Conservation (phyloP, 2,113 vertebrate species). For the Mus spicilegus region DNA sequence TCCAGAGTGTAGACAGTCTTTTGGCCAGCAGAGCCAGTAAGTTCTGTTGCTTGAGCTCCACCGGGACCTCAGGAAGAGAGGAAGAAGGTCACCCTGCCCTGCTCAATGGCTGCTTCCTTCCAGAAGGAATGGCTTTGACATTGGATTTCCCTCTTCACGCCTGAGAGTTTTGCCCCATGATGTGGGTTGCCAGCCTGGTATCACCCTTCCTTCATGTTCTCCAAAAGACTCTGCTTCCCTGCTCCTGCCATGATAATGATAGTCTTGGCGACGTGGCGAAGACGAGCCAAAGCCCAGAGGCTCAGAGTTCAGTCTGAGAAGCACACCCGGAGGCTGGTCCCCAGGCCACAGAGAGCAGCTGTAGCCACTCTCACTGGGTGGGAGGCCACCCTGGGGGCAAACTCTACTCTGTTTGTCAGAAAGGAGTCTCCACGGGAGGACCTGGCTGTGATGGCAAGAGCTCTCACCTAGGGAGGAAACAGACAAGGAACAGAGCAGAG, state of each 20-base stretch:
- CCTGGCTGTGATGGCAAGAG: not conserved
- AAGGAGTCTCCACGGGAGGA: not conserved
- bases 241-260: not conserved
- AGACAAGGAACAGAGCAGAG: not conserved
- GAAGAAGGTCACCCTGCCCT: not conserved
- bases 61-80: not conserved
- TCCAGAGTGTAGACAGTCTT: not conserved
- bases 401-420: not conserved
- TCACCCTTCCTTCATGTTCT: not conserved
- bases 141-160: not conserved
- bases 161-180: not conserved
- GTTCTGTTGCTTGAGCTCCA: not conserved
- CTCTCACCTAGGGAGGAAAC: not conserved
- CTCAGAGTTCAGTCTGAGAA: not conserved
- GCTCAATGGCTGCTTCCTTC: not conserved
- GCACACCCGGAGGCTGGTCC: not conserved
- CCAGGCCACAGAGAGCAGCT: not conserved
- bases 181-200: not conserved
- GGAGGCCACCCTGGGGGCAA: not conserved
- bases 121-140: not conserved
- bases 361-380: not conserved
- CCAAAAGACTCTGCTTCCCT: not conserved
- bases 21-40: not conserved
- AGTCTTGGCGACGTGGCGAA: not conserved
- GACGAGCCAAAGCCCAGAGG: not conserved